Evolutionary conservation across 2,888 invertebrate species (phyloP).

Genomic region (Callyntrura sp.): DNA sequence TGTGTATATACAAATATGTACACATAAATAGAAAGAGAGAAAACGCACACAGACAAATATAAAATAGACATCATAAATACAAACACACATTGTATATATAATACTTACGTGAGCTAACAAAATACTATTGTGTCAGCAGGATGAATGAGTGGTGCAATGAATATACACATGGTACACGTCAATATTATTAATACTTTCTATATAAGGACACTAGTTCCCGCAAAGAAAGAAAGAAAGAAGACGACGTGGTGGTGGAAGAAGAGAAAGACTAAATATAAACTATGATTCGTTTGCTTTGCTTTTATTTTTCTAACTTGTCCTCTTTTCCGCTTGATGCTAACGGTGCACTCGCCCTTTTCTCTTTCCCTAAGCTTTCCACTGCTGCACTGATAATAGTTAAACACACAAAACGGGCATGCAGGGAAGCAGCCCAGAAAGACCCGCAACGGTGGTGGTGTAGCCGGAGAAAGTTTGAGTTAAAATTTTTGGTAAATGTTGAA

Average conservation of each 20-base stretch:
- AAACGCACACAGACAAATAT: slow-evolving; percentile 64
- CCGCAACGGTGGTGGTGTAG: background rate
- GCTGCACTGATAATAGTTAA: slow-evolving; percentile 69
- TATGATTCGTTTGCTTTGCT: slow-evolving; percentile 68
- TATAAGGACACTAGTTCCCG: background rate
- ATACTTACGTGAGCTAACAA: slow-evolving; percentile 52
- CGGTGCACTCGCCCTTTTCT: slow-evolving; percentile 23
- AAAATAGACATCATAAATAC: slow-evolving; percentile 63
- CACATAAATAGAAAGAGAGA: slow-evolving; percentile 57
- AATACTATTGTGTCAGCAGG: slow-evolving; percentile 38
- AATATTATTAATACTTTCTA: slow-evolving; percentile 50
- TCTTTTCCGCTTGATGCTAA: slow-evolving; percentile 62
- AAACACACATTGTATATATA: slow-evolving; percentile 50
- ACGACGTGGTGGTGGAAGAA: slow-evolving; percentile 22
- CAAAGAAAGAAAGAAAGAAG: slow-evolving; percentile 14
- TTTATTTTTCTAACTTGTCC: slow-evolving; percentile 66
- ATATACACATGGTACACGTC: slow-evolving; percentile 33
- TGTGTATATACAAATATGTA: slow-evolving; percentile 64
- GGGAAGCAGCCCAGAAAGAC: slow-evolving; percentile 9
- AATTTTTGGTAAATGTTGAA: slow-evolving; percentile 75
- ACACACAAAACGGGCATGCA: slow-evolving; percentile 49
- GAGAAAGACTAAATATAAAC: slow-evolving; percentile 53
- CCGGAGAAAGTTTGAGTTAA: slow-evolving; percentile 74
- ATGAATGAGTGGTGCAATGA: slow-evolving; percentile 21
- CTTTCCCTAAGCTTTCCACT: slow-evolving; percentile 22